Evolutionary conservation across 2,888 invertebrate genomes (phyloP), one percentile per base, ranked within the genome.

Genomic region (Conistra vaccinii): DNA sequence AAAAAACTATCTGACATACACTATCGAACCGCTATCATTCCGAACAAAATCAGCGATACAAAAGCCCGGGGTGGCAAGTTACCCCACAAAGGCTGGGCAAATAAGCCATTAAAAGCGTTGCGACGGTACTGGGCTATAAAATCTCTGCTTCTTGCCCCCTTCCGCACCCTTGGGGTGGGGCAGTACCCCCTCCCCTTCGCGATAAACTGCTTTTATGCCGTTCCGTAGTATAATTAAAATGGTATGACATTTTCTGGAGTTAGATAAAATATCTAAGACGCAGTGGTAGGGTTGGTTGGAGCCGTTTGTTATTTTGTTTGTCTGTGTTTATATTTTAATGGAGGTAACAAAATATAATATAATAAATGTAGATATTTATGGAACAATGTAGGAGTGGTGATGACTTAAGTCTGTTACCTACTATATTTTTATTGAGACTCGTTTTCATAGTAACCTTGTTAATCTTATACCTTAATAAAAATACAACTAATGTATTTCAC

Each of bases 31-130:
- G 90, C 92, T 94, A 93, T 94, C 92, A 94, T 93, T 92, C 91
- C 85, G 91, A 95, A 95, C 94, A 94, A 96, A 96, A 95, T 95
- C 91, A 93, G 91, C 93, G 91, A 95, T 93, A 94, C 93, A 94
- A 93, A 93, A 89, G 90, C 89, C 76, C 72, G 78, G 91, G 92
- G 92, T 81, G 90, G 90, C 77, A 88, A 90, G 85, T 91, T 91
- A 91, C 92, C 91, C 93, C 94, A 91, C 93, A 94, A 94, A 94
- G 94, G 95, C 95, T 92, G 92, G 93, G 94, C 94, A 96, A 96
- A 96, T 96, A 96, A 96, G 96, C 96, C 95, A 96, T 96, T 96
- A 96, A 95, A 95, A 95, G 94, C 95, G 93, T 93, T 92, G 94
- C 94, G 93, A 94, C 94, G 94, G 93, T 92, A 91, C 92, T 93